Base-by-base conservation (phyloP, 1,140 invertebrate species). In the Himalopsyche phryganea region DNA sequence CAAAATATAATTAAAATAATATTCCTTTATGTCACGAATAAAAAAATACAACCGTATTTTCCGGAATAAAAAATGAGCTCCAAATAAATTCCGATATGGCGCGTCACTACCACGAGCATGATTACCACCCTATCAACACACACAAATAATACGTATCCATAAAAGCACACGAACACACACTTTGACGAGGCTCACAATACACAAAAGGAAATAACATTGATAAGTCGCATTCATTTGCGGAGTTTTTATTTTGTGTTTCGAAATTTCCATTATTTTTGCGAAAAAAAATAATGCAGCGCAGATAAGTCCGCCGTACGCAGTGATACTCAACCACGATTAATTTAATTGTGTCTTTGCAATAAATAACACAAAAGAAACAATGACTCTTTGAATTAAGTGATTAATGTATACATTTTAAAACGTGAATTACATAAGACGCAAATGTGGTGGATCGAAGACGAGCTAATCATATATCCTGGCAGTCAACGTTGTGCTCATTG, bases 171-270 rank as follows among this genome's bases (percentile, higher is more conserved):
- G 3, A 48, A 23, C 54, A 49, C 48, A 50, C 18, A 13, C 19
- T 28, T 28, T 28, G 23, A 28, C 32, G 23, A n/a, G 1, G 14
- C 11, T 33, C 42, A 47, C 60, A 51, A 61, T 57, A 61, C 53
- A 62, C 54, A 58, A 62, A 58, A 62, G 48, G 60, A 58, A 63
- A 63, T 58, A 63, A 63, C 61, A 63, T 58, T 63, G 61, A 63
- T 63, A 63, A 63, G 61, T 63, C 61, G 57, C 61, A 63, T 63
- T 63, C 57, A 60, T 63, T 63, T 63, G 56, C 57, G 61, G 52
- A 23, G 56, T 63, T 63, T 60, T 60, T 63, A 59, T 59, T 63
- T 63, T 54, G 61, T 58, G 48, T 54, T 53, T 53, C 50, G 57
- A 54, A 63, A 63, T 56, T 63, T 63, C 61, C 61, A 63, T 63